These are phyloP conservation scores for Gambelia wislizenii DNA, from an alignment of 2,797 vertebrate species.

Conservation along the genomic window DNA sequence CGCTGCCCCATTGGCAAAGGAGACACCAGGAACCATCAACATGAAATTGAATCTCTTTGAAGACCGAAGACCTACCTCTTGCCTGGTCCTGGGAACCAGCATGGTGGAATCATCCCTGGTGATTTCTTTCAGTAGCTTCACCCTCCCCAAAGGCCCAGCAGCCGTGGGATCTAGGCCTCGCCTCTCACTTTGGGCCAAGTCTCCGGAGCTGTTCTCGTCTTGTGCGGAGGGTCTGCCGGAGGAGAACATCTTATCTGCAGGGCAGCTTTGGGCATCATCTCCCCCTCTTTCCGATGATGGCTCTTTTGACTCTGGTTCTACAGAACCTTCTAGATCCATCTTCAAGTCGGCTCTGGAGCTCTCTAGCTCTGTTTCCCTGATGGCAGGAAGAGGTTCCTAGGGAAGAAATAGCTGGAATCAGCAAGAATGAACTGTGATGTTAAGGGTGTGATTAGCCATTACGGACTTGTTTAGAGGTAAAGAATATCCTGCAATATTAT, in stretches of 20 bases:
- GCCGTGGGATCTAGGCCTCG: slow-evolving; percentile 44
- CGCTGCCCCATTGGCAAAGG: no score
- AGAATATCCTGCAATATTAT: neutral
- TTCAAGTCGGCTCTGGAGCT: neutral
- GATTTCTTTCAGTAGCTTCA: slow-evolving; percentile 61
- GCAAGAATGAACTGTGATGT: neutral
- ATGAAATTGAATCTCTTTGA: no score
- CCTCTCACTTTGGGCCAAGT: accelerated
- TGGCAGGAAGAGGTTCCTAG: slow-evolving; percentile 45
- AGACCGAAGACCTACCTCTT: slow-evolving; percentile 48
- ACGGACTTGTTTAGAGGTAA: neutral
- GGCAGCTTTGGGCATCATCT: slow-evolving; percentile 44
- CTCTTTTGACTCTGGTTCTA: slow-evolving; percentile 26
- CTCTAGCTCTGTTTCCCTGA: neutral
- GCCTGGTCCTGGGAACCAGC: slow-evolving; percentile 45
- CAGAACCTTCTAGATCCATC: neutral
- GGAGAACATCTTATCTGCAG: slow-evolving; percentile 18
- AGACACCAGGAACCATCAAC: no score
- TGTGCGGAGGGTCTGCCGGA: neutral
- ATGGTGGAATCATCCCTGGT: slow-evolving; percentile 55
- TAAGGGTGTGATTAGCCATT: neutral
- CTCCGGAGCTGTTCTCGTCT: slow-evolving; percentile 5
- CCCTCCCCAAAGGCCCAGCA: slow-evolving; percentile 44
- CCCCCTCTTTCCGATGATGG: neutral
- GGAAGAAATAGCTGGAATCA: neutral